Conservation (phyloP, 2,113 vertebrate genomes). For the Ranitomeya imitator region DNA sequence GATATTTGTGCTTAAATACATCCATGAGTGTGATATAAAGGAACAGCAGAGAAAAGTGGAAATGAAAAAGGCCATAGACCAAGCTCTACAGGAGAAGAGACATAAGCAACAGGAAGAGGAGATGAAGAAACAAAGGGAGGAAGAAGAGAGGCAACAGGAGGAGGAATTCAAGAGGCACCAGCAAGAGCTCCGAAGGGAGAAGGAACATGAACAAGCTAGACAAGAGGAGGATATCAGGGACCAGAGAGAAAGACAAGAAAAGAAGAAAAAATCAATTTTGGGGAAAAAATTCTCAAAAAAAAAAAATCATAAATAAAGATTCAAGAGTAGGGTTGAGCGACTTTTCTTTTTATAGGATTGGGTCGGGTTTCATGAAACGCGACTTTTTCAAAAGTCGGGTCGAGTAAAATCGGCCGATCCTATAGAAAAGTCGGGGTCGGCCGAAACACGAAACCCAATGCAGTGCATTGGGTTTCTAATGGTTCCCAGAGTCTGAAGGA, state of each 20-base stretch:
- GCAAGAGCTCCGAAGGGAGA: not conserved
- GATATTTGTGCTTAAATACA: not conserved
- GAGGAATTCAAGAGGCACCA: not conserved
- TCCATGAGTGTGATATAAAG: not conserved
- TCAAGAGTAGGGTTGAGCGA: no score
- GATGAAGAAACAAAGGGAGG: not conserved
- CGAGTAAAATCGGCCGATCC: no score
- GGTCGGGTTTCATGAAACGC: no score
- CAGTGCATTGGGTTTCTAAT: no score
- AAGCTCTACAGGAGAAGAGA: not conserved
- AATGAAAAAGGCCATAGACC: not conserved
- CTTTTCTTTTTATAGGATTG: no score
- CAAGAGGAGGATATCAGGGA: not conserved
- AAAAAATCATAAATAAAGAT: no score
- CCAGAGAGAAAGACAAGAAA: not conserved
- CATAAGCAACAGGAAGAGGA: not conserved
- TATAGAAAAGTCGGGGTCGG: no score
- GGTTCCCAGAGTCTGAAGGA: no score
- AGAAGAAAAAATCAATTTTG: not conserved
- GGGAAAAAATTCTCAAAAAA: no score
- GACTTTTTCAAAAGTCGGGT: no score
- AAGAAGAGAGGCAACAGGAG: not conserved
- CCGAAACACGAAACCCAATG: no score
- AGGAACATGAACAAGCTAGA: not conserved
- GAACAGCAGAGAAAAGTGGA: not conserved